phyloP scores from a whole-genome alignment of 1,140 invertebrate species.

The Brachystomella parvula region DNA sequence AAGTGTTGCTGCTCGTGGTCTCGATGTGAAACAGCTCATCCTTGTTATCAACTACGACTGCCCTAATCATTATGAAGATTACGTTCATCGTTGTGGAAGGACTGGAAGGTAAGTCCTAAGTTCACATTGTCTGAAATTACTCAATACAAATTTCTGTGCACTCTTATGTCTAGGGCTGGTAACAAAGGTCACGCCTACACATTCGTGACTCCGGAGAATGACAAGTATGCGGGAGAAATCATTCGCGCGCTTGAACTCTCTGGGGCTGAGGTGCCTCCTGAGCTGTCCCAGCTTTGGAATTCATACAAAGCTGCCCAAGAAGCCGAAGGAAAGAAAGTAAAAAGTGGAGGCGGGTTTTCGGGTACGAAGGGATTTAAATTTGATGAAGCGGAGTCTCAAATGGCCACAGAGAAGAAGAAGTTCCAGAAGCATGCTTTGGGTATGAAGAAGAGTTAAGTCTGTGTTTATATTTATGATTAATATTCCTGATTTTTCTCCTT shows the following conservation, averaged over 20 bases:
- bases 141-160: constrained; percentile 8
- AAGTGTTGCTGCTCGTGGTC: constrained; percentile 89
- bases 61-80: constrained; percentile 99
- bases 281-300: constrained; percentile 75
- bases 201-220: constrained; percentile 92
- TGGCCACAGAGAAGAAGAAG: constrained; percentile 93
- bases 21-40: constrained; percentile 97
- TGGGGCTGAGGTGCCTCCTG: constrained; percentile 61
- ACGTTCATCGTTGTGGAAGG: constrained; percentile 94
- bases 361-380: constrained; percentile 98
- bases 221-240: constrained; percentile 85
- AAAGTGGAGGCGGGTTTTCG: constrained; percentile 80
- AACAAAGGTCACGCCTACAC: constrained; percentile 97
- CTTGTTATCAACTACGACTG: constrained; percentile 99
- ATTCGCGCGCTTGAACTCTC: constrained; percentile 82
- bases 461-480: no score
- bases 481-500: constrained; percentile 10
- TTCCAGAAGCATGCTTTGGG: constrained; percentile 94
- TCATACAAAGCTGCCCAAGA: constrained; percentile 79
- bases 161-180: constrained; percentile 61
- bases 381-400: constrained; percentile 93
- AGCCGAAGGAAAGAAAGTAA: constrained; percentile 81
- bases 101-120: constrained; percentile 52
- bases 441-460: constrained; percentile 13
- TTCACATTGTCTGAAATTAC: not conserved